These are phyloP conservation scores for Sphenopsis melanotis DNA, from an alignment of 2,797 vertebrate species.

Conservation along the genomic window DNA sequence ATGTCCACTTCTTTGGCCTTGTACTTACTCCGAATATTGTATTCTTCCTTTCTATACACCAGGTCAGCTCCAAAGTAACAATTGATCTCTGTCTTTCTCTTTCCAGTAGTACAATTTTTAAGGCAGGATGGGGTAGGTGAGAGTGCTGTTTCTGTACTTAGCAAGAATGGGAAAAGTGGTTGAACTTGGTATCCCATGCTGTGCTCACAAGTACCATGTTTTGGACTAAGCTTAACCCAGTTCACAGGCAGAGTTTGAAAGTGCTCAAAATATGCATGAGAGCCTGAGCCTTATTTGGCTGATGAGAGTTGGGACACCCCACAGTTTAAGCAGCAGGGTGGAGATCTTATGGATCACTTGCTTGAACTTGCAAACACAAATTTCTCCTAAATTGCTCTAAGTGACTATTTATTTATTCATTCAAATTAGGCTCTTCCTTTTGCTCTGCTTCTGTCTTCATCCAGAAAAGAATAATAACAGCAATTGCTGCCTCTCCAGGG, in stretches of 20 bases:
- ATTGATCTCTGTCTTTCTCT: background rate
- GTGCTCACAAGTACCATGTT: background rate
- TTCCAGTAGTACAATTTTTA: background rate
- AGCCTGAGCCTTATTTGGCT: background rate
- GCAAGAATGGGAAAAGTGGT: background rate
- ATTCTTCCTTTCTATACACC: background rate
- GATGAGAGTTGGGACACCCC: background rate
- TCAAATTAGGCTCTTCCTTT: constrained; percentile 29
- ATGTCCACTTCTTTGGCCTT: background rate
- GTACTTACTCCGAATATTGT: background rate
- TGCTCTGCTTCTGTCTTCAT: background rate
- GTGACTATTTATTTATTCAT: constrained; percentile 41
- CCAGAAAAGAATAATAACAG: background rate
- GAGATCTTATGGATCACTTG: constrained; percentile 16
- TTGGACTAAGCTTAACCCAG: background rate
- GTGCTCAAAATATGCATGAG: background rate
- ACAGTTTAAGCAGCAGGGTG: background rate
- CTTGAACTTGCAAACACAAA: constrained; percentile 17
- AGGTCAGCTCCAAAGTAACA: background rate
- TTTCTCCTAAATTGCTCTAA: constrained; percentile 33
- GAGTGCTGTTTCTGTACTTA: background rate
- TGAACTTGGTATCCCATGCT: background rate
- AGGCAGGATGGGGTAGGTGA: background rate
- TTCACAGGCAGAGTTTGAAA: background rate
- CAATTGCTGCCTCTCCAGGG: background rate